phyloP scores from a whole-genome alignment of 2,797 vertebrate genomes.

The Sebastes itinus region DNA sequence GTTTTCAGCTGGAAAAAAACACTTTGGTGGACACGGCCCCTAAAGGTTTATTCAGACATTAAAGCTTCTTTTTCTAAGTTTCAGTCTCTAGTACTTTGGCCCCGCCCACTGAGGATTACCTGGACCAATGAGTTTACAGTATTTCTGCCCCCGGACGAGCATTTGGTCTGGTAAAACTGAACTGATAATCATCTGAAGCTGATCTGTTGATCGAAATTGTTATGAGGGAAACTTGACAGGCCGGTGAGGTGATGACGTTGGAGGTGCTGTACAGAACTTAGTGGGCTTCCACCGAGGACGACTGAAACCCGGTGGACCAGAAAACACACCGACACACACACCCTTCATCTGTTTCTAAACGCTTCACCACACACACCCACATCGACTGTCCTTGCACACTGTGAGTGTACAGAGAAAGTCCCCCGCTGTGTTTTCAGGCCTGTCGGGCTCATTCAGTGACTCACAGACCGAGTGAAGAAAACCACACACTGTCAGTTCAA shows the following conservation, averaged over 20 bases:
- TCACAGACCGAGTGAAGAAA: constrained; percentile 29
- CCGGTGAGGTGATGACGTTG: neutral
- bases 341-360: constrained; percentile 15
- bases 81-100: no score
- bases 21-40: no score
- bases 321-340: constrained; percentile 7
- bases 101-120: neutral
- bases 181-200: neutral
- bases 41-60: no score
- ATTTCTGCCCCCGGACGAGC: neutral
- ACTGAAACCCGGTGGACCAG: constrained; percentile 19
- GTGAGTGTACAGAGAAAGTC: constrained; percentile 18
- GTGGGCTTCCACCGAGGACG: neutral
- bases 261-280: neutral
- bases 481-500: constrained; percentile 20
- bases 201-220: neutral
- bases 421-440: constrained; percentile 37
- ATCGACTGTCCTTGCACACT: neutral
- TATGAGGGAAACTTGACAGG: constrained; percentile 11
- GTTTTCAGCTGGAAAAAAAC: no score
- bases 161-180: neutral
- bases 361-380: constrained; percentile 4
- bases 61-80: no score
- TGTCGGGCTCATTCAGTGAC: constrained; percentile 25
- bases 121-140: neutral